Conservation (phyloP, 2,113 vertebrate species). For the Scalopus aquaticus region DNA sequence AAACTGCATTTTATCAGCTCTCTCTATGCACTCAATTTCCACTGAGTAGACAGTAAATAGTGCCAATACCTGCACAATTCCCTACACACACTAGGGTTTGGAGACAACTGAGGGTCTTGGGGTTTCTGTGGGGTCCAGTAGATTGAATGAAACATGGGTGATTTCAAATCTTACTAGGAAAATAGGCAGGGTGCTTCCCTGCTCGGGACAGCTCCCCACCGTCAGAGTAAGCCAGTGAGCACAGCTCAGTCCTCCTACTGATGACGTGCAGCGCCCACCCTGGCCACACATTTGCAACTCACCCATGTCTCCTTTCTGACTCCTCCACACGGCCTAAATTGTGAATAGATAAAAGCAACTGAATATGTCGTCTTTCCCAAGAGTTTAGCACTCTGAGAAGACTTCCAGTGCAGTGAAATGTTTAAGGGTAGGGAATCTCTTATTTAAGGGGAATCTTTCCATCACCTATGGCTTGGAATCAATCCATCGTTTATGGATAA, state of each 20-base stretch:
- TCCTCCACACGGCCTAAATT: not conserved
- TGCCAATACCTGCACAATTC: not conserved
- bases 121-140: not conserved
- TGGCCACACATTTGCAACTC: not conserved
- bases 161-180: slow-evolving; percentile 15
- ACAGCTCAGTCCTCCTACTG: not conserved
- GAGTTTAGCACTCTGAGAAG: not conserved
- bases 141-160: not conserved
- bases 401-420: not conserved
- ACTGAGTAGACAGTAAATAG: not conserved
- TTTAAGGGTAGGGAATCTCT: not conserved
- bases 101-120: not conserved
- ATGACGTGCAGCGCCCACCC: not conserved
- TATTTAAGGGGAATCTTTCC: not conserved
- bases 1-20: slow-evolving; percentile 17
- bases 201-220: not conserved
- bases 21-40: slow-evolving; percentile 47
- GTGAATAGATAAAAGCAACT: not conserved
- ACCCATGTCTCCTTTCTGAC: not conserved
- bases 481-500: not conserved
- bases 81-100: not conserved
- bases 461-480: not conserved
- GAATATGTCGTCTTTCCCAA: not conserved
- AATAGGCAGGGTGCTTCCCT: not conserved
- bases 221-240: not conserved